Evolutionary conservation across 1,140 invertebrate genomes (phyloP).

Genomic region (Calliopsis andreniformis): DNA sequence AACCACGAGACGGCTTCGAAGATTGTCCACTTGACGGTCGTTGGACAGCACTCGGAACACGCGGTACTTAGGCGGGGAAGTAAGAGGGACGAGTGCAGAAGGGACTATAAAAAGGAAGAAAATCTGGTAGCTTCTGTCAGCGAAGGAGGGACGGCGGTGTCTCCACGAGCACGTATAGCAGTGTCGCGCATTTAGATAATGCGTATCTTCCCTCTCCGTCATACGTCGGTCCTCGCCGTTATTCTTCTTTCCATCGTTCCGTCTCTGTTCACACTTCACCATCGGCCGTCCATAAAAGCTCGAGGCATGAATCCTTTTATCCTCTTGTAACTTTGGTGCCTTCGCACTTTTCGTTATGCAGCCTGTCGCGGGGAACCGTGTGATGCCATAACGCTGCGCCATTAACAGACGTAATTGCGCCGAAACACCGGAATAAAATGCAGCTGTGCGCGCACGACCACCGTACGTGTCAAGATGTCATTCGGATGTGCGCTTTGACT

Average conservation of each 20-base stretch:
- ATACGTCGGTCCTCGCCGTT: constrained; percentile 6
- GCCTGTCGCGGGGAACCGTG: constrained; percentile 29
- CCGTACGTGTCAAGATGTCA: constrained; percentile 25
- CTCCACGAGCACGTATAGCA: constrained; percentile 59
- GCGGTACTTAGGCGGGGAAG: constrained; percentile 56
- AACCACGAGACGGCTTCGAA: constrained; percentile 44
- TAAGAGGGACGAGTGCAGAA: constrained; percentile 41
- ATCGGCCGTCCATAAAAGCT: constrained; percentile 74
- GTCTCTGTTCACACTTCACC: constrained; percentile 62
- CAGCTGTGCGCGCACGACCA: constrained; percentile 5
- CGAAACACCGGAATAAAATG: constrained; percentile 55
- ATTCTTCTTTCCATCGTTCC: constrained; percentile 12
- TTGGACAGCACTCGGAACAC: constrained; percentile 67
- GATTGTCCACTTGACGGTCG: constrained; percentile 74
- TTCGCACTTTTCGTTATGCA: constrained; percentile 67
- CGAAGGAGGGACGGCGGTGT: constrained; percentile 36
- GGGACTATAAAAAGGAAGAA: constrained; percentile 25
- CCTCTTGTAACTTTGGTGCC: constrained; percentile 78
- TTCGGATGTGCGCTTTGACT: background rate
- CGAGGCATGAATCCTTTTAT: constrained; percentile 79
- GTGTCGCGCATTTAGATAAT: constrained; percentile 80
- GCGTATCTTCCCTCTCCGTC: constrained; percentile 63
- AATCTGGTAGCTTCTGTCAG: constrained; percentile 44
- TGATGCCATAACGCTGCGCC: constrained; percentile 60
- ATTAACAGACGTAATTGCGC: constrained; percentile 73